Evolutionary conservation across 2,888 invertebrate species (phyloP).

Genomic region (Pinctada fucata): DNA sequence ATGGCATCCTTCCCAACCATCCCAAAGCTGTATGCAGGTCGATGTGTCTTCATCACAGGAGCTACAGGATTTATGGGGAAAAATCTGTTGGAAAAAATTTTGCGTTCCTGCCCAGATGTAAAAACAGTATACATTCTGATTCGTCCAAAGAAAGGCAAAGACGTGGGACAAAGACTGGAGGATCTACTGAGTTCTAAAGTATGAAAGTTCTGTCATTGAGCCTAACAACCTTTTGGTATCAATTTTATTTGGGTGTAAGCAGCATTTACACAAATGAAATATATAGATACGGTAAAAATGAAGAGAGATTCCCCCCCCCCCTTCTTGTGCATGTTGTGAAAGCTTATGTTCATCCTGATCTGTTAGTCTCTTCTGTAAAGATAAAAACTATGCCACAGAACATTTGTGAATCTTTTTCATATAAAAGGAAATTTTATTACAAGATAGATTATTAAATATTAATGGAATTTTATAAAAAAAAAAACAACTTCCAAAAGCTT

Average conservation of each 20-base stretch:
- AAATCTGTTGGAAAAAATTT: slow-evolving; percentile 90
- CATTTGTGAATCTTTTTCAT: too few relatives aligned
- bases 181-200: slow-evolving; percentile 88
- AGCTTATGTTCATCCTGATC: too few relatives aligned
- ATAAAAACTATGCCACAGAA: too few relatives aligned
- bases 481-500: too few relatives aligned
- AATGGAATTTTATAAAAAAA: too few relatives aligned
- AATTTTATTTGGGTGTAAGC: not conserved
- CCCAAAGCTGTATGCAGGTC: slow-evolving; percentile 83
- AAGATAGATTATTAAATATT: too few relatives aligned
- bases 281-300: not conserved
- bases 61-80: slow-evolving; percentile 97
- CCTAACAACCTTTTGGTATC: not conserved
- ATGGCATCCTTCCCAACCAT: slow-evolving; percentile 55
- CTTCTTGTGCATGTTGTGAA: too few relatives aligned
- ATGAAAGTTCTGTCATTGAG: slow-evolving; percentile 74
- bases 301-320: too few relatives aligned
- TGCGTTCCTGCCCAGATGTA: slow-evolving; percentile 88
- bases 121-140: slow-evolving; percentile 87
- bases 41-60: slow-evolving; percentile 92
- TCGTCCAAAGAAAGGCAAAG: slow-evolving; percentile 84
- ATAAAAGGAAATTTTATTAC: too few relatives aligned
- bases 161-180: slow-evolving; percentile 82
- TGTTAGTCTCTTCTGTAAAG: too few relatives aligned
- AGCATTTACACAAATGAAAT: not conserved